phyloP scores from a whole-genome alignment of 1,140 invertebrate genomes.

The Drosophila rufa region DNA sequence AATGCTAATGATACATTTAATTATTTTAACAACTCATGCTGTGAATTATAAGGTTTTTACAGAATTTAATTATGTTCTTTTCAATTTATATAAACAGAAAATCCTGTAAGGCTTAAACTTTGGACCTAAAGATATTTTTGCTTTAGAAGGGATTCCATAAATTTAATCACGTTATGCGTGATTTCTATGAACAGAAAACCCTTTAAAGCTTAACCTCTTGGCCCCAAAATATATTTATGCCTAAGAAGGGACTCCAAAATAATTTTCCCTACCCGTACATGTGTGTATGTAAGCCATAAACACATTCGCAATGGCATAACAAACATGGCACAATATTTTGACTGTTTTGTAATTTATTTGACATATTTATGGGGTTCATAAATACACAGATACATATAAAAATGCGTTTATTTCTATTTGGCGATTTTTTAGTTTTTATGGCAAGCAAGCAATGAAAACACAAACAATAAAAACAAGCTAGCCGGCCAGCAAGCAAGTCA shows the following conservation, averaged over 20 bases:
- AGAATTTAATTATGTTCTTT: too few species aligned
- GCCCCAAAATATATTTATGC: constrained; percentile 4
- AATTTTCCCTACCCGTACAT: constrained; percentile 7
- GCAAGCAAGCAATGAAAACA: constrained; percentile 45
- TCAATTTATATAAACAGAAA: too few species aligned
- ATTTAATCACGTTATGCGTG: too few species aligned
- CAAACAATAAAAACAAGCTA: constrained; percentile 41
- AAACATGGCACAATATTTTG: constrained; percentile 79
- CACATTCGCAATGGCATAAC: constrained; percentile 31
- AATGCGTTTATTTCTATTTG: constrained; percentile 81
- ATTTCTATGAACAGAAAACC: too few species aligned
- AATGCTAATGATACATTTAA: background rate
- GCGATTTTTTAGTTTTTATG: constrained; percentile 74
- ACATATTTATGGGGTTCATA: constrained; percentile 82
- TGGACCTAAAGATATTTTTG: too few species aligned
- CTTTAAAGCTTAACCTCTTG: too few species aligned
- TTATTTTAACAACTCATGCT: background rate
- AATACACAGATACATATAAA: constrained; percentile 79
- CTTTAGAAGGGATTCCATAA: too few species aligned
- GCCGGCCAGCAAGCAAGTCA: constrained; percentile 20
- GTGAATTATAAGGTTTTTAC: too few species aligned
- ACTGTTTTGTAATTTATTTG: constrained; percentile 81
- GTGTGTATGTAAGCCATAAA: background rate
- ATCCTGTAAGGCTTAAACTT: too few species aligned
- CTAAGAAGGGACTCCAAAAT: constrained; percentile 4